These are phyloP conservation scores for Brachyistius frenatus DNA, from an alignment of 2,113 vertebrate genomes.

Conservation along the genomic window DNA sequence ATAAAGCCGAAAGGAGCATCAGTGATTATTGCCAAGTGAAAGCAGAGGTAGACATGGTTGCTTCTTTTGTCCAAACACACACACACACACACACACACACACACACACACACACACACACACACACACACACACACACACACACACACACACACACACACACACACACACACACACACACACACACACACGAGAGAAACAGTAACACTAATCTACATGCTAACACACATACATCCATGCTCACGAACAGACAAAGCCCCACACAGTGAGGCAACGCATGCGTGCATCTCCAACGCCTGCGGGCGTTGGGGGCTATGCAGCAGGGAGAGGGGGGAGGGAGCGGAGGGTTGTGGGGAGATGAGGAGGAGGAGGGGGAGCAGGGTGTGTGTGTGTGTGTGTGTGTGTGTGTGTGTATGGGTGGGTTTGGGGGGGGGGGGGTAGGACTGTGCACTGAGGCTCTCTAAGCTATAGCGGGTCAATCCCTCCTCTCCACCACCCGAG, in stretches of 20 bases:
- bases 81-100: slow-evolving; percentile 22
- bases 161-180: slow-evolving; percentile 38
- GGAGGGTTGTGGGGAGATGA: slow-evolving; percentile 53
- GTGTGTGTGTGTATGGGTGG: slow-evolving; percentile 4
- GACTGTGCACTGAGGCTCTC: slow-evolving; percentile 61
- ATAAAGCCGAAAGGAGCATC: slow-evolving; percentile 55
- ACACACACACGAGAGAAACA: slow-evolving; percentile 20
- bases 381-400: neutral
- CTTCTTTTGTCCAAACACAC: slow-evolving; percentile 76
- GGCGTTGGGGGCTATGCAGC: slow-evolving; percentile 75
- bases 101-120: slow-evolving; percentile 33
- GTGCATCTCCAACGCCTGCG: slow-evolving; percentile 77
- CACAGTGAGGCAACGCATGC: slow-evolving; percentile 77
- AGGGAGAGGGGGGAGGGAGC: slow-evolving; percentile 61
- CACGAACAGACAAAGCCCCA: slow-evolving; percentile 79
- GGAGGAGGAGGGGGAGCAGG: slow-evolving; percentile 26
- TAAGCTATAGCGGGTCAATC: slow-evolving; percentile 76
- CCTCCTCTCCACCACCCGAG: slow-evolving; percentile 57
- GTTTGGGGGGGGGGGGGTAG: slow-evolving; percentile 32
- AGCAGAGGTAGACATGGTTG: slow-evolving; percentile 61
- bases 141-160: slow-evolving; percentile 27
- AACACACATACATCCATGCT: slow-evolving; percentile 52
- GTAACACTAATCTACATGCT: slow-evolving; percentile 32
- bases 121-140: slow-evolving; percentile 38
- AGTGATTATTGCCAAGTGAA: slow-evolving; percentile 67